phyloP scores from a whole-genome alignment of 1,140 invertebrate genomes.

The Plodia interpunctella region DNA sequence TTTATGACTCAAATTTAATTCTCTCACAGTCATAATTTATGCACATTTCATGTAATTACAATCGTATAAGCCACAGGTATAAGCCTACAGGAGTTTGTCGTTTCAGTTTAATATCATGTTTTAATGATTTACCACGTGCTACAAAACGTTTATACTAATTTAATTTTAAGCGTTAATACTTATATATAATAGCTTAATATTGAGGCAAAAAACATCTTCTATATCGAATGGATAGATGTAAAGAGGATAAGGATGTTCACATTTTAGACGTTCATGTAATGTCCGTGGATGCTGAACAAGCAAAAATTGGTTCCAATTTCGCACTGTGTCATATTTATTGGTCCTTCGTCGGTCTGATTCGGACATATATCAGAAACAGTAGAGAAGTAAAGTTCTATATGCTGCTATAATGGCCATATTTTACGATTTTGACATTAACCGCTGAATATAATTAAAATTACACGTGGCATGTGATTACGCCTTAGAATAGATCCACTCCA shows the following conservation, averaged over 20 bases:
- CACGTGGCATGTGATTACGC: no score
- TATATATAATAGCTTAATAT: no score
- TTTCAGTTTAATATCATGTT: slow-evolving; percentile 4
- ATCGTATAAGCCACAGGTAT: no score
- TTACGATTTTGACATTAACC: no score
- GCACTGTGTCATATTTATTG: slow-evolving; percentile 1
- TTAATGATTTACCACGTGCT: neutral
- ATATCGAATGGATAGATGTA: no score
- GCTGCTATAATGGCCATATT: no score
- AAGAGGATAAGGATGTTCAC: neutral
- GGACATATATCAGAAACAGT: neutral
- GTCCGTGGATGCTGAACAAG: neutral
- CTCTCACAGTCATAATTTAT: neutral
- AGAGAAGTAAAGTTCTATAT: neutral
- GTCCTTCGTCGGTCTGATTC: neutral
- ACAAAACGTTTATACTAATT: no score
- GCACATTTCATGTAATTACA: neutral
- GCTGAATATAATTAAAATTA: no score
- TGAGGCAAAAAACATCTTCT: no score
- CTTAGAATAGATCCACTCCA: no score
- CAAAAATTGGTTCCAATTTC: slow-evolving; percentile 1
- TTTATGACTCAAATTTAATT: neutral
- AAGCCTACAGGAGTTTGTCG: neutral
- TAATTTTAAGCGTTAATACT: no score
- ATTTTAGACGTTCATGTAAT: neutral